Conservation (phyloP, 2,797 vertebrate species). For the Gephyroberyx darwinii region DNA sequence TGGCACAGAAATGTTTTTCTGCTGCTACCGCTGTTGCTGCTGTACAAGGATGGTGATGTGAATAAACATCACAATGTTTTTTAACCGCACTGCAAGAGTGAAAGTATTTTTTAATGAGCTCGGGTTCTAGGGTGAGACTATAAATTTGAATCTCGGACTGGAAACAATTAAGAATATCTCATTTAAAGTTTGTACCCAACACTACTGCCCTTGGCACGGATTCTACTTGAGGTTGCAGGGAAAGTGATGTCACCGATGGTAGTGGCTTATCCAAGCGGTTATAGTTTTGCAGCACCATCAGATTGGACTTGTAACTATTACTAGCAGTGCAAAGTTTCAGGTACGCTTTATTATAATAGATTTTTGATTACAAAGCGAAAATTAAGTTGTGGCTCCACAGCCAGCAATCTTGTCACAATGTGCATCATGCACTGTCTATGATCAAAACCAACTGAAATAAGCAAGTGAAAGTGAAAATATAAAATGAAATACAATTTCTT, state of each 20-base stretch:
- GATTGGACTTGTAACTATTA: too few species aligned
- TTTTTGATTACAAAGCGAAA: too few species aligned
- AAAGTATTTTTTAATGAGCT: constrained; percentile 10
- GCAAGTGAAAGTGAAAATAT: not conserved
- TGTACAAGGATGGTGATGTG: constrained; percentile 14
- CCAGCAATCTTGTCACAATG: not conserved
- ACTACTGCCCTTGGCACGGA: not conserved
- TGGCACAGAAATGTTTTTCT: constrained; percentile 26
- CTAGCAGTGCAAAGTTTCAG: too few species aligned
- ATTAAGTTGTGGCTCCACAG: not conserved
- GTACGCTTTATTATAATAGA: too few species aligned
- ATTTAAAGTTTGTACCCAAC: not conserved
- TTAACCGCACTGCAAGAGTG: constrained; percentile 22
- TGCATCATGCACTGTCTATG: not conserved
- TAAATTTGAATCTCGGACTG: not conserved
- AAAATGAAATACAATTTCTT: not conserved
- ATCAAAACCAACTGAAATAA: not conserved
- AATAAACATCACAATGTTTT: constrained; percentile 18
- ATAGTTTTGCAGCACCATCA: too few species aligned
- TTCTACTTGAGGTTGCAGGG: not conserved
- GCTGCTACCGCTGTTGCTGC: constrained; percentile 27
- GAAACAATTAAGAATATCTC: not conserved
- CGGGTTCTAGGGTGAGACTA: constrained; percentile 22
- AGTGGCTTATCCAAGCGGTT: too few species aligned
- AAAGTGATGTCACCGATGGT: too few species aligned